Evolutionary conservation across 1,140 invertebrate genomes (phyloP), one percentile per base, ranked within the genome.

Genomic region (Conopomorpha cramerella): DNA sequence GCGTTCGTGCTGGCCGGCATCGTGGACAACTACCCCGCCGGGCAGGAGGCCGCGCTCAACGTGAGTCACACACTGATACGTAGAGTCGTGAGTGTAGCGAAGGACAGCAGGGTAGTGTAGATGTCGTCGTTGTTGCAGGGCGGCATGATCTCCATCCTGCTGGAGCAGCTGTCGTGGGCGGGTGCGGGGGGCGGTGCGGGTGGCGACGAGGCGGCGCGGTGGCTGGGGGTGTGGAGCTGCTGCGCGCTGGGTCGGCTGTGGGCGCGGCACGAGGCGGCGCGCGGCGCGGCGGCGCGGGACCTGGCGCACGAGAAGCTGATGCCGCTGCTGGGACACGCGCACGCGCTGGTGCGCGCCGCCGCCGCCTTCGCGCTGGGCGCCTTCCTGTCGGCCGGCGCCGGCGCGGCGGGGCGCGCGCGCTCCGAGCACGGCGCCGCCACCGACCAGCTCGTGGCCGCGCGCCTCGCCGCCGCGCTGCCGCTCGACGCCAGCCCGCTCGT

Each of bases 221-320:
- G 88, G 31, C 73, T 98, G 12, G 80, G 92, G 17, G 90, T 94
- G 63, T 99, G 96, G 96, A 78, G 97, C 28, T 90, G 92, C 39
- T 86, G 99, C 30, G 95, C 92, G 61, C 81, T 99, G 31, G 95
- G 92, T n/a, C 81, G 92, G 58, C 82, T 96, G 16, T 99, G 96
- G 97, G 87, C 90, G 41, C 88, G 93, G 57, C 96, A 90, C 67
- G 92, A 96, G 55, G 88, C 89, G 58, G 95, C 96, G 13, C 83
- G 94, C 39, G 98, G 96, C 95, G 93, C 91, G 31, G 96, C 94
- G 7, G 95, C 95, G 8, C 80, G 96, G n/a, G 94, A 98, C 62
- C 87, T 88, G 42, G 95, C 96, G 4, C 94, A 97, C 76, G 96
- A 98, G 67, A 97, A 98, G 78, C 81, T 98, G 1, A 92, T 87